phyloP scores from a whole-genome alignment of 2,797 vertebrate genomes.

The Denticeps clupeoides region DNA sequence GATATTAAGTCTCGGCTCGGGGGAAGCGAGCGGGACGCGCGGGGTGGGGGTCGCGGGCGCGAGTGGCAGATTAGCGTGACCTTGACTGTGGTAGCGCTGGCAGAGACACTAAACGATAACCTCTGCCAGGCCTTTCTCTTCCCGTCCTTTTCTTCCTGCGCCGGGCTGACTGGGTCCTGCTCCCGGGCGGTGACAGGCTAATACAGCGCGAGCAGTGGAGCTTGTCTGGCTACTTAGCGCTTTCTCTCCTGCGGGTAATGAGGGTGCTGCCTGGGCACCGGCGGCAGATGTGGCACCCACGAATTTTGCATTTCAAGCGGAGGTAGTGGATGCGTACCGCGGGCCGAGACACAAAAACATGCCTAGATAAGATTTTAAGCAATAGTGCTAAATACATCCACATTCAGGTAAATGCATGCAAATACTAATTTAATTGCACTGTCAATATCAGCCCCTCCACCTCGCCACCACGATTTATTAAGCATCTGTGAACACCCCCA shows the following conservation, averaged over 20 bases:
- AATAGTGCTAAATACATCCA: too few species aligned
- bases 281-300: background rate
- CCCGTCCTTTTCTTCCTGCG: conserved; percentile 33
- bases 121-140: conserved; percentile 29
- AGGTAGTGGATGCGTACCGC: too few species aligned
- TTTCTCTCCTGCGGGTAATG: conserved; percentile 30
- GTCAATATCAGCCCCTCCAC: too few species aligned
- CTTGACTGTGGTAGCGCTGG: conserved; percentile 77
- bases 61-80: conserved; percentile 80
- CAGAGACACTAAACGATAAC: conserved; percentile 76
- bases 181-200: conserved; percentile 55
- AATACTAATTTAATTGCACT: too few species aligned
- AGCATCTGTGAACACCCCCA: background rate
- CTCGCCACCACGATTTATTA: too few species aligned
- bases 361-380: too few species aligned
- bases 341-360: too few species aligned
- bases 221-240: conserved; percentile 42
- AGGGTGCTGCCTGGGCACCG: conserved; percentile 19
- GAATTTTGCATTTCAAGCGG: too few species aligned
- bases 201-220: conserved; percentile 51
- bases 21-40: background rate
- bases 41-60: conserved; percentile 1
- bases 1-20: conserved; percentile 56
- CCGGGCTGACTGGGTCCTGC: conserved; percentile 54
- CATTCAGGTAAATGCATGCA: too few species aligned